Evolutionary conservation across 1,140 invertebrate species (phyloP).

Genomic region (Acyrthosiphon pisum): DNA sequence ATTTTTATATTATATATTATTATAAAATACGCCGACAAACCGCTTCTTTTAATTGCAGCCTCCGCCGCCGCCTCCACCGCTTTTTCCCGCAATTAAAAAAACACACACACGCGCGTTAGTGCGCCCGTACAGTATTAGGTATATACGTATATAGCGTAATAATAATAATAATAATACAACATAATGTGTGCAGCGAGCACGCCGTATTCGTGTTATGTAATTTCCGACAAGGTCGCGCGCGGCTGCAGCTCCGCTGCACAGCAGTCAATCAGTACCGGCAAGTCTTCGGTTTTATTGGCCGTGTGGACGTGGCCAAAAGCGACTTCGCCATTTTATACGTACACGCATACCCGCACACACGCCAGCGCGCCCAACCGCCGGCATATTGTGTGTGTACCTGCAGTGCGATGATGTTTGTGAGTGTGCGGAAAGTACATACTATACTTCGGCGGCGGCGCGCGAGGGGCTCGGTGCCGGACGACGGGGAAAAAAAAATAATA

Average conservation of each 20-base stretch:
- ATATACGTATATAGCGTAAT: not conserved
- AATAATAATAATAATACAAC: not conserved
- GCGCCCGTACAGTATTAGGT: not conserved
- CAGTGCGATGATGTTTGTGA: not conserved
- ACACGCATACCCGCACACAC: not conserved
- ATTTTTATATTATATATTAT: not conserved
- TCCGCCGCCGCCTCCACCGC: not conserved
- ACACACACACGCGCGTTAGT: not conserved
- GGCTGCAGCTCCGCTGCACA: not conserved
- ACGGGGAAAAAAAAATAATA: slow-evolving; percentile 16
- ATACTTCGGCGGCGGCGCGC: not conserved
- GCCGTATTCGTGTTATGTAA: not conserved
- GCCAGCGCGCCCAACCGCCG: not conserved
- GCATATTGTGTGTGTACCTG: not conserved
- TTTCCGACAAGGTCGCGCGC: slow-evolving; percentile 33
- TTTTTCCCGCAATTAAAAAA: slow-evolving; percentile 45
- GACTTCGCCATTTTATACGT: slow-evolving; percentile 53
- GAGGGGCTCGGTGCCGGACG: not conserved
- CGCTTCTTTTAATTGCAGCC: slow-evolving; percentile 35
- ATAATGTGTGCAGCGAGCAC: not conserved
- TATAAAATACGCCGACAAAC: slow-evolving; percentile 6
- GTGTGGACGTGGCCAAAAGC: slow-evolving; percentile 55
- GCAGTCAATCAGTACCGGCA: slow-evolving; percentile 16
- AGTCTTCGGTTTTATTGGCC: slow-evolving; percentile 56
- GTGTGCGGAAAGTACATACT: not conserved